These are phyloP conservation scores for Brachyptera risi DNA, from an alignment of 2,888 invertebrate genomes.

Conservation along the genomic window DNA sequence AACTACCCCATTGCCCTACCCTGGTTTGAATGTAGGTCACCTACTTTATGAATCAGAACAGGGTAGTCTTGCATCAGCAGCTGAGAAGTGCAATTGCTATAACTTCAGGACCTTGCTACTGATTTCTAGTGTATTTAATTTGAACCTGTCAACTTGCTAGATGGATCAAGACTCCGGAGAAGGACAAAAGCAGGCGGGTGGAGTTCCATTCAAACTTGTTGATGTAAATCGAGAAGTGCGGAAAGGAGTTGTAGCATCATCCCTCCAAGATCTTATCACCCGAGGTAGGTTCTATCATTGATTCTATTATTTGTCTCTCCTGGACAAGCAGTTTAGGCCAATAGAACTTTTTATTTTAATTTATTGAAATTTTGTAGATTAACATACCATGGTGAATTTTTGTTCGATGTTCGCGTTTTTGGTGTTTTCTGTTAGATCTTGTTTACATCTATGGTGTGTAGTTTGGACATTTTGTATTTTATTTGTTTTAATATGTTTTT, in stretches of 20 bases:
- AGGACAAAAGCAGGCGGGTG: slow-evolving; percentile 68
- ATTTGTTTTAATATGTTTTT: too few relatives aligned
- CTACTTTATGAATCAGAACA: neutral
- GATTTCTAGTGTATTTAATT: neutral
- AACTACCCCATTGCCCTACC: neutral
- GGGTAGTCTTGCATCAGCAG: neutral
- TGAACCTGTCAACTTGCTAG: too few relatives aligned
- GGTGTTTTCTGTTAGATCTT: too few relatives aligned
- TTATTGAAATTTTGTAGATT: neutral
- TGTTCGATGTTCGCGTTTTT: too few relatives aligned
- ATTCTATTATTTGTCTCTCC: neutral
- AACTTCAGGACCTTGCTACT: neutral
- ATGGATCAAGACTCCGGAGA: slow-evolving; percentile 71
- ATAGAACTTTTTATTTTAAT: neutral
- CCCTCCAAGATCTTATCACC: slow-evolving; percentile 70
- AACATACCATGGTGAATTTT: too few relatives aligned
- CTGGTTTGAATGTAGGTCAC: neutral
- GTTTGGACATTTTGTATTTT: too few relatives aligned
- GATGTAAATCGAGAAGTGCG: slow-evolving; percentile 74
- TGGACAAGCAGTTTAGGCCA: neutral
- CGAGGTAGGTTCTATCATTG: slow-evolving; percentile 47
- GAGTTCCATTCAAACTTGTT: slow-evolving; percentile 68
- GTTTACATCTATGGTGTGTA: too few relatives aligned
- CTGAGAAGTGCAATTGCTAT: neutral
- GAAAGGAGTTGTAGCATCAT: slow-evolving; percentile 76